Conservation (phyloP, 2,888 invertebrate species). For the Zaprionus bogoriensis region DNA sequence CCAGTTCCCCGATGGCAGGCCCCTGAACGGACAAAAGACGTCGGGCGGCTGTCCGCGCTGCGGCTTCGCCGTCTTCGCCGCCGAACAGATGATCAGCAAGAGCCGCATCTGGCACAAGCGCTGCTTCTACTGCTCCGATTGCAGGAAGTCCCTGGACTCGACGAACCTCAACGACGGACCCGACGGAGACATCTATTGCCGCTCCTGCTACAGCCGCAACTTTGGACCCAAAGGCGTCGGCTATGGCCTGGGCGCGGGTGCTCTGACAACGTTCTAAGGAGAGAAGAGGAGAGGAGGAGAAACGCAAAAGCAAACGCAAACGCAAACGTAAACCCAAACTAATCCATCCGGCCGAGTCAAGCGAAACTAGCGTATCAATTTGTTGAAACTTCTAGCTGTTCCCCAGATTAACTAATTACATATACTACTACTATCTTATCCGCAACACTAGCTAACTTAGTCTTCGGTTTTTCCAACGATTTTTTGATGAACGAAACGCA, state of each 20-base stretch:
- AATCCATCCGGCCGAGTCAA: not conserved
- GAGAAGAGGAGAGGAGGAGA: not conserved
- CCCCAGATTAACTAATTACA: constrained; percentile 1
- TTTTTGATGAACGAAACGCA: constrained; percentile 72
- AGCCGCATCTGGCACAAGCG: constrained; percentile 95
- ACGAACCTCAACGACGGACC: constrained; percentile 96
- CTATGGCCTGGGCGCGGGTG: constrained; percentile 95
- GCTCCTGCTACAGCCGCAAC: constrained; percentile 93
- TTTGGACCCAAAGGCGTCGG: constrained; percentile 95
- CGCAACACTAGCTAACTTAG: constrained; percentile 69
- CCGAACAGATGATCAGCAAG: constrained; percentile 98
- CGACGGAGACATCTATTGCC: constrained; percentile 96
- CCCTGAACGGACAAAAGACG: constrained; percentile 89
- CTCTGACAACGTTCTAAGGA: constrained; percentile 92
- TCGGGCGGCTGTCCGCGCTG: constrained; percentile 93
- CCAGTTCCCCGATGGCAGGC: constrained; percentile 88
- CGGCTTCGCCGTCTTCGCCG: constrained; percentile 95
- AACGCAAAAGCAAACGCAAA: not conserved
- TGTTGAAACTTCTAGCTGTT: constrained; percentile 31
- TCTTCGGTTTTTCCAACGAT: constrained; percentile 77
- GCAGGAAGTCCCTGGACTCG: constrained; percentile 93
- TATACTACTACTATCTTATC: constrained; percentile 28
- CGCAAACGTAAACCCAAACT: not conserved
- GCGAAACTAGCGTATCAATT: constrained; percentile 21
- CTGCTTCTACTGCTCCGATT: constrained; percentile 96